Base-by-base conservation (phyloP, 2,797 vertebrate species). In the Neosalanx taihuensis region DNA sequence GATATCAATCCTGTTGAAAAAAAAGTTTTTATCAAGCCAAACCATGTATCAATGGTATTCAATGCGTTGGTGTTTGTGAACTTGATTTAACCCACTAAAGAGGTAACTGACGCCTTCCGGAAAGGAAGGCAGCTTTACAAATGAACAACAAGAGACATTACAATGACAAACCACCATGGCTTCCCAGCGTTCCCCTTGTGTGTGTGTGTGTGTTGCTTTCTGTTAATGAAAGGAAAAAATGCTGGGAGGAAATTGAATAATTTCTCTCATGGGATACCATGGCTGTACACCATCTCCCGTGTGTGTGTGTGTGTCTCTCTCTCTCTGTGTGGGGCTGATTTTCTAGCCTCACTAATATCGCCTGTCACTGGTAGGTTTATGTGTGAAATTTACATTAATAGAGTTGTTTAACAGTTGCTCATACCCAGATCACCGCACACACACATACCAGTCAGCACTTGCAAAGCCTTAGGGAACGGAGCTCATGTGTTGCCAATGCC, bases 81-180 rank as follows among this genome's bases (percentile, higher is more conserved):
- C 89, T 90, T 81, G 81, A 81, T 86, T 85, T 83, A 84, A 91
- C 88, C 89, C 78, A 85, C 65, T 80, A 83, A 83, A 86, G 79
- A 79, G 53, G 86, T 79, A 87, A 89, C 83, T 57, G 29, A 85
- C 71, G 41, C 86, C 83, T 84, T 35, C 76, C 79, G 88, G 80
- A 81, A 81, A 68, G 72, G 77, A 81, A 71, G 81, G 84, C 79
- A 20, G 81, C 79, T 84, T 82, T 87, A 72, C 84, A 85, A 81
- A 81, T 79, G 83, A 80, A 80, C 41, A 53, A 66, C 64, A 66
- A 23, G 64, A 66, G 12, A 26, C 26, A 15, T 51, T 70, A 85
- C 85, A 86, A 88, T 83, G 80, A 64, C 82, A 89, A 80, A 81
- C 72, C 62, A 20, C 56, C 59, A 72, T 79, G 58, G 74, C 74